Percentiles rank a stretch among this genome's conserved stretches.
These are phyloP conservation scores for Proales similis DNA, from an alignment of 1,140 invertebrate species.

Conservation along the genomic window DNA sequence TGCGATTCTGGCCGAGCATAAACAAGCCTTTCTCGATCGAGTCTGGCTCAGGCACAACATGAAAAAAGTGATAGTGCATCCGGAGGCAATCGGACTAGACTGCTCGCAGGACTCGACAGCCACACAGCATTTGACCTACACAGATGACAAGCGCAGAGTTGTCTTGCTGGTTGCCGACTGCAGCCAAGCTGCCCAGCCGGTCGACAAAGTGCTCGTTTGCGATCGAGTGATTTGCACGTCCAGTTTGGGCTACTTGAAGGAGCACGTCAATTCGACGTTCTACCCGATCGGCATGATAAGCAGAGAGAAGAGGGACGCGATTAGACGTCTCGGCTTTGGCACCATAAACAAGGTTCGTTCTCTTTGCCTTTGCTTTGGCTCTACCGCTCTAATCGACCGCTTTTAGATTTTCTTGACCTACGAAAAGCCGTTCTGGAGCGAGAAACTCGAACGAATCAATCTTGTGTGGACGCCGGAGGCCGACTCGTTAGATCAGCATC, in stretches of 20 bases:
- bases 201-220: constrained; percentile 9
- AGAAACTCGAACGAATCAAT: not conserved
- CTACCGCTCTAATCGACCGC: not conserved
- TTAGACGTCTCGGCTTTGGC: constrained; percentile 28
- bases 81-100: too few relatives aligned
- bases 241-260: constrained; percentile 32
- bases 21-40: constrained; percentile 11
- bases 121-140: constrained; percentile 10
- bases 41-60: constrained; percentile 5
- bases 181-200: constrained; percentile 6
- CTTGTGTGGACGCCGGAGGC: constrained; percentile 21
- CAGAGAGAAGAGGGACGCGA: constrained; percentile 1
- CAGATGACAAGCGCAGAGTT: constrained; percentile 4
- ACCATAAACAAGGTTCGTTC: constrained; percentile 16
- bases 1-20: constrained; percentile 1
- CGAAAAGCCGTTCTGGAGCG: constrained; percentile 31
- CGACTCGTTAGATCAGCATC: not conserved
- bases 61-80: constrained; percentile 34
- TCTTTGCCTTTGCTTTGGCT: too few relatives aligned
- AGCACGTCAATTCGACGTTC: constrained; percentile 15
- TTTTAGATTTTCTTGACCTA: constrained; percentile 24
- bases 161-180: constrained; percentile 13
- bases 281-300: constrained; percentile 15
- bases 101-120: not conserved
- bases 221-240: constrained; percentile 22